Base-by-base conservation (phyloP, 2,797 vertebrate species). In the Oreochromis grahami region DNA sequence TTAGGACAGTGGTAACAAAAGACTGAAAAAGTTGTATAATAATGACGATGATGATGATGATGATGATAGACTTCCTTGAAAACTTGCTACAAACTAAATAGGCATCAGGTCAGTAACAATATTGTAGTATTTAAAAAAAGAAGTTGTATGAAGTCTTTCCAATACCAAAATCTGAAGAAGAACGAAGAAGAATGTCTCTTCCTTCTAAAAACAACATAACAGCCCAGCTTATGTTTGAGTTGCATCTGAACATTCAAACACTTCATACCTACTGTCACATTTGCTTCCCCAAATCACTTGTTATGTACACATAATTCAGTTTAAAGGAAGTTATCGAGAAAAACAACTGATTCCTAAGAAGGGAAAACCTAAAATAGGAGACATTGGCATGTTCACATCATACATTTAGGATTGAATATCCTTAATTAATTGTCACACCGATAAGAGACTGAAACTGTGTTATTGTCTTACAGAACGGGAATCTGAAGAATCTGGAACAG, bases 401-500 rank as follows among this genome's bases (percentile, higher is more conserved):
- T n/a, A 34, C 11, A 12, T 76, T 7, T 60, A 10, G 4, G 32
- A 4, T 6, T 11, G 14, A 70, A 70, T 26, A 29, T 50, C 9
- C 11, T 29, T 68, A 68, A 45, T 48, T 45, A 72, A 11, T 24
- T 26, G n/a, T 45, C 11, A 29, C 17, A 74, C 21, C 15, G 4
- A 36, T 78, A 4, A 77, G 50, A 56, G 11, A 36, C 24, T 78
- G 21, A 77, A 36, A 19, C n/a, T 38, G 13, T 29, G 60, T 19
- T 1, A 79, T 5, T 87, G 3, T 84, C 45, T 45, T 29, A 56
- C 86, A 98, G 97, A 94, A 79, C 51, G 89, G 91, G 76, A 92
- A 80, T 77, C 85, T 96, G 84, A 89, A 93, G 80, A 95, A 96
- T 86, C 86, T 97, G 84, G 92, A 91, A 17, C 93, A 93, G 1